Evolutionary conservation across 2,797 vertebrate genomes (phyloP).

Genomic region (Urophycis tenuis): DNA sequence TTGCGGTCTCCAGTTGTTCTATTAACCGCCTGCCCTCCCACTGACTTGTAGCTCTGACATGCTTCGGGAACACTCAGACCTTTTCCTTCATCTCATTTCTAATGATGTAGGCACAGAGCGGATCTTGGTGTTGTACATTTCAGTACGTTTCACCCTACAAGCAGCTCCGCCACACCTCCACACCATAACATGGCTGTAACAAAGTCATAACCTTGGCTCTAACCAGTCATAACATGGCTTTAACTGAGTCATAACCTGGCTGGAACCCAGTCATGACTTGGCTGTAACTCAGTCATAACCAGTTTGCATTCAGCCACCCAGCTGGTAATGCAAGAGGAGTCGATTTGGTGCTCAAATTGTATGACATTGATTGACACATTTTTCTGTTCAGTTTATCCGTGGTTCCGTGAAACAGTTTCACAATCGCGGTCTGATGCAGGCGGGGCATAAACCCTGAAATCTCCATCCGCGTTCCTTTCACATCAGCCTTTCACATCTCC

Average conservation of each 20-base stretch:
- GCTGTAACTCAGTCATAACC: no score
- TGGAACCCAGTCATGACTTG: no score
- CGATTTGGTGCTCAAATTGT: background rate
- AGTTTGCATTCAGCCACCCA: background rate
- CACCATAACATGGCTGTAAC: background rate
- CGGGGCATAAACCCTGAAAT: background rate
- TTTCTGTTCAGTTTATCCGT: no score
- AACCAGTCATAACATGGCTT: no score
- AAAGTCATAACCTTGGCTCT: no score
- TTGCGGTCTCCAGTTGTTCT: background rate
- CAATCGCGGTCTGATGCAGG: background rate
- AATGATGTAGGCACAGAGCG: no score
- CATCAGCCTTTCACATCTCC: background rate
- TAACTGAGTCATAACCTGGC: no score
- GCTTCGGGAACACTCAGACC: no score
- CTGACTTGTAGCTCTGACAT: no score
- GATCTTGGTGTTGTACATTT: background rate
- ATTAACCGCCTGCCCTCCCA: background rate
- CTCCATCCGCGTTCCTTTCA: background rate
- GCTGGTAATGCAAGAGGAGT: background rate
- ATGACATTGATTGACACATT: no score
- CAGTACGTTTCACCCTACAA: background rate
- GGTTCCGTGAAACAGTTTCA: no score
- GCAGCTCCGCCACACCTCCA: background rate
- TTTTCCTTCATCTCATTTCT: no score